These are phyloP conservation scores for Phalacrocorax brasilianus DNA, from an alignment of 2,113 vertebrate genomes.

Conservation along the genomic window DNA sequence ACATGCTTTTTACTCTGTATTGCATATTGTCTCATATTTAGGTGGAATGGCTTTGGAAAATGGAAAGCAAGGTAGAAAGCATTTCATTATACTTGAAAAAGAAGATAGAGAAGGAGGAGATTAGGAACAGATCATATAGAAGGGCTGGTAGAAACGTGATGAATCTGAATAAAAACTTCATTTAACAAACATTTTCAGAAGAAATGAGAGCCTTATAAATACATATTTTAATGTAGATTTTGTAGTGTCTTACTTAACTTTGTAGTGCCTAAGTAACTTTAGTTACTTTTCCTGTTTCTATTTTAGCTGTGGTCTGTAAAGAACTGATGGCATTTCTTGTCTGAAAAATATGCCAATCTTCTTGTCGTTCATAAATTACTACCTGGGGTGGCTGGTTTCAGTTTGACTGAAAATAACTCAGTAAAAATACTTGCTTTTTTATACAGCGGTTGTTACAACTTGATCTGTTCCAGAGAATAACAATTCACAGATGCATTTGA, in stretches of 20 bases:
- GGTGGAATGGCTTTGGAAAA: background rate
- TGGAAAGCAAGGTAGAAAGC: background rate
- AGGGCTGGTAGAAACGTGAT: background rate
- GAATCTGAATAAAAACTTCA: background rate
- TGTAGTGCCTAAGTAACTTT: background rate
- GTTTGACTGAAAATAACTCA: conserved; percentile 44
- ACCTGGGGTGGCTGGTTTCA: conserved; percentile 41
- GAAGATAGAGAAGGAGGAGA: background rate
- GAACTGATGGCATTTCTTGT: conserved; percentile 18
- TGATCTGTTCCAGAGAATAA: conserved; percentile 10
- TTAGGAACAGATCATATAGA: background rate
- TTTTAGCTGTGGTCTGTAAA: conserved; percentile 44
- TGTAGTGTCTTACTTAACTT: background rate
- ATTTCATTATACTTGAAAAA: background rate
- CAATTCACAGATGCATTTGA: conserved; percentile 37
- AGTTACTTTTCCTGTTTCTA: conserved; percentile 9
- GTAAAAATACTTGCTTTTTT: conserved; percentile 42
- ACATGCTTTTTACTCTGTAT: background rate
- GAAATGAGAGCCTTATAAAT: background rate
- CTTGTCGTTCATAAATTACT: conserved; percentile 49
- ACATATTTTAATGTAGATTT: background rate
- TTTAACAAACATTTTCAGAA: background rate
- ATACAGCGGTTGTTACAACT: background rate
- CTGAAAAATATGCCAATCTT: conserved; percentile 31
- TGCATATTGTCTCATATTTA: background rate